A percentile compares a stretch with the other conserved stretches of the same genome.
phyloP scores from a whole-genome alignment of 1,140 invertebrate genomes.

The Drosophila cardini region DNA sequence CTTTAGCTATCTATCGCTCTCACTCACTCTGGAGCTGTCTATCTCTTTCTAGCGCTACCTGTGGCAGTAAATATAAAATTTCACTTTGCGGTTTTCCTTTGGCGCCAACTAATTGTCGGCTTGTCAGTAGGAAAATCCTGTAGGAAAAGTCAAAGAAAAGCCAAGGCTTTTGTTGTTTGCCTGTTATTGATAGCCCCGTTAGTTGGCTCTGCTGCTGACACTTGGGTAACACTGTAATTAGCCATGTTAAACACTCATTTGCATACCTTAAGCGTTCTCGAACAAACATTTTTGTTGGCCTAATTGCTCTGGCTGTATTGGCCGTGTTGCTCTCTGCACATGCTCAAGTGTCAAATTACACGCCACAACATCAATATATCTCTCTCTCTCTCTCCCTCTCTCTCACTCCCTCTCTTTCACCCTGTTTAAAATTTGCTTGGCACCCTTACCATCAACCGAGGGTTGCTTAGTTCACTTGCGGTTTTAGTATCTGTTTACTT shows the following conservation, averaged over 20 bases:
- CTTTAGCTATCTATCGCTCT: not conserved
- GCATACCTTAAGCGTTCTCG: constrained; percentile 42
- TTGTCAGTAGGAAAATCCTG: constrained; percentile 10
- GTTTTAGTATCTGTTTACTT: constrained; percentile 73
- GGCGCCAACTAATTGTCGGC: constrained; percentile 58
- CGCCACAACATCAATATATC: constrained; percentile 24
- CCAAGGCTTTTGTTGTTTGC: constrained; percentile 34
- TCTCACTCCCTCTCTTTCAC: not conserved
- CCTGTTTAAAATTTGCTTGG: constrained; percentile 5
- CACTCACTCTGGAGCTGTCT: no score
- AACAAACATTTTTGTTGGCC: constrained; percentile 26
- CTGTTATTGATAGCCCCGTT: constrained; percentile 33
- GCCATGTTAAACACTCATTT: constrained; percentile 59
- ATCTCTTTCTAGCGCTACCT: not conserved
- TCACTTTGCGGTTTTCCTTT: constrained; percentile 62
- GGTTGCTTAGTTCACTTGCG: constrained; percentile 60
- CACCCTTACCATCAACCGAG: constrained; percentile 23
- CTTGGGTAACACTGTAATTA: constrained; percentile 49
- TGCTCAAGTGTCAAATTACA: constrained; percentile 70
- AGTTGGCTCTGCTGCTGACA: constrained; percentile 62
- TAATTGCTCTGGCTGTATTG: constrained; percentile 62
- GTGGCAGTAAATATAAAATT: constrained; percentile 56
- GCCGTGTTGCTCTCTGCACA: constrained; percentile 2
- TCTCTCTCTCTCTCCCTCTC: not conserved
- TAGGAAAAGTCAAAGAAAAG: constrained; percentile 59